Evolutionary conservation across 2,888 invertebrate genomes (phyloP), one percentile per base, ranked within the genome.

Genomic region (Trachelus stipa): DNA sequence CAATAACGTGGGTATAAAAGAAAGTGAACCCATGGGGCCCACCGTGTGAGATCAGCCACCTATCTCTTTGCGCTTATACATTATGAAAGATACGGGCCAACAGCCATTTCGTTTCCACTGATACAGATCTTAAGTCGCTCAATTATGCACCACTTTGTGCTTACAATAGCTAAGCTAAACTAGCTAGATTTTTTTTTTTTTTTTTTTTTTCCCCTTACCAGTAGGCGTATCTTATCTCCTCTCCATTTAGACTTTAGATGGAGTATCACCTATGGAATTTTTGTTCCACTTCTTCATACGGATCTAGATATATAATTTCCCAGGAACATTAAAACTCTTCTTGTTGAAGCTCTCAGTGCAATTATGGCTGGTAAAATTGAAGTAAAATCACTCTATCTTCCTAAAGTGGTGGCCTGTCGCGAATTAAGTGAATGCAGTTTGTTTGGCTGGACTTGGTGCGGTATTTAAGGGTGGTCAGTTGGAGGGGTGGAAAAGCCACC

Each of bases 341-440:
- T 40, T 40, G 40, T 0, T 4, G 15, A 40, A 40, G 40, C 15
- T 40, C 40, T 4, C 15, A 1, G 15, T 15, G 15, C 4, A 15
- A 15, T 0, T 40, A 15, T 2, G 40, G 40, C 37, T 6, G 40
- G 4, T 15, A 40, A 40, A 40, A 40, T 15, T 2, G 40, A 6
- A 15, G 40, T 4, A 40, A 15, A 40, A 15, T 40, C 40, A 40
- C 15, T 40, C 15, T 6, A 15, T 40, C 40, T 40, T 40, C 40
- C 15, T 6, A 15, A 40, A 40, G 40, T 40, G 15, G 40, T 40
- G 40, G 40, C 40, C 40, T 6, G 40, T 15, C 40, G 40, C 82
- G 84, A 86, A 84, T 86, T 84, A 84, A 86, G 83, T 81, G 82
- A 81, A 84, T 79, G 81, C 83, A 82, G 84, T 85, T 87, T 83